Evolutionary conservation across 2,797 vertebrate species (phyloP).

Genomic region (Sternarchorhynchus goeldii): DNA sequence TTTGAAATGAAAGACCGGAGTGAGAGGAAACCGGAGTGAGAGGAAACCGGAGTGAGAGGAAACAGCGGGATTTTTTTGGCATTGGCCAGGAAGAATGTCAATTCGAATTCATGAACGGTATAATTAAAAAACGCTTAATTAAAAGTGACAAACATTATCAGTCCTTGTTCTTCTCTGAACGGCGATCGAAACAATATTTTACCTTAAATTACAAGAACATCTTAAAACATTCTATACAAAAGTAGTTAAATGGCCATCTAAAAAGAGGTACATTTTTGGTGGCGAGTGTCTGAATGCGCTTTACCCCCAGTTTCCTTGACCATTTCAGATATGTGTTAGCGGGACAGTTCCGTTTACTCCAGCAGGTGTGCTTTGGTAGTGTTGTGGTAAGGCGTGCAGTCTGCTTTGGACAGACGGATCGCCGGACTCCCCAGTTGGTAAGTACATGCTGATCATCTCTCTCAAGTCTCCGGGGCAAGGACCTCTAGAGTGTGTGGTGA

Average conservation of each 20-base stretch:
- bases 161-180: conserved; percentile 61
- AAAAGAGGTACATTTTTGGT: conserved; percentile 75
- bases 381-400: conserved; percentile 92
- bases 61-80: conserved; percentile 67
- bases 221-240: conserved; percentile 78
- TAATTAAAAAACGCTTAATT: conserved; percentile 65
- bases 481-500: conserved; percentile 80
- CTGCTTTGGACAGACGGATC: conserved; percentile 85
- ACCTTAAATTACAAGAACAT: conserved; percentile 78
- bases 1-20: conserved; percentile 52
- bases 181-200: conserved; percentile 68
- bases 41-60: conserved; percentile 66
- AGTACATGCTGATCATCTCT: conserved; percentile 98
- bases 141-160: conserved; percentile 63
- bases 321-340: conserved; percentile 80
- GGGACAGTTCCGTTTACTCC: conserved; percentile 93
- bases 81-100: conserved; percentile 62
- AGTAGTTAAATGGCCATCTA: conserved; percentile 61
- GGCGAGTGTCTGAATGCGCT: conserved; percentile 63
- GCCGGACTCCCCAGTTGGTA: conserved; percentile 83
- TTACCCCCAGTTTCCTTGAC: conserved; percentile 51
- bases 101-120: conserved; percentile 75
- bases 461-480: conserved; percentile 93
- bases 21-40: conserved; percentile 69
- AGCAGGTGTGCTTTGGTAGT: conserved; percentile 88